Conservation (phyloP, 2,888 invertebrate genomes). For the Steinernema hermaphroditum region DNA sequence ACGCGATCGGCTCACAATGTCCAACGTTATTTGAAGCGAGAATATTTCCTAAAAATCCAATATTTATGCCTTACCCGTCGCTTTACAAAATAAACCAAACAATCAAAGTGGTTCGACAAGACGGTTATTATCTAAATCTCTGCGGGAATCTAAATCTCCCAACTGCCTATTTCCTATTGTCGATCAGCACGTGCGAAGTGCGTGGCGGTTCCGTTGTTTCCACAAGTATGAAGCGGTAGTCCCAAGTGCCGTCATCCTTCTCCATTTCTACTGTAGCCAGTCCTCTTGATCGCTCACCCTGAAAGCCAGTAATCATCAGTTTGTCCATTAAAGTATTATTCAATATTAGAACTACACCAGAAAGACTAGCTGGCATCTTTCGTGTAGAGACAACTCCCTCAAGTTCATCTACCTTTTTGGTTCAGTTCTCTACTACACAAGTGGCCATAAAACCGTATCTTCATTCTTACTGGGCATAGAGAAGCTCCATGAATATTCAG, state of each 20-base stretch:
- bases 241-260: conserved; percentile 54
- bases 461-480: too few relatives aligned
- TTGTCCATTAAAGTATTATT: too few relatives aligned
- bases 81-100: background rate
- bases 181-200: conserved; percentile 56
- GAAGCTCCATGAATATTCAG: background rate
- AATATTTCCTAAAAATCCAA: too few relatives aligned
- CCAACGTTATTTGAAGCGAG: background rate
- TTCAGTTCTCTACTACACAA: too few relatives aligned
- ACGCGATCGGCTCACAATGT: background rate
- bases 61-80: background rate
- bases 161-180: conserved; percentile 56
- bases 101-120: background rate
- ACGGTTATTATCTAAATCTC: background rate
- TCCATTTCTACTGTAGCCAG: conserved; percentile 60
- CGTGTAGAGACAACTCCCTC: too few relatives aligned
- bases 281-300: conserved; percentile 56
- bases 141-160: background rate
- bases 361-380: too few relatives aligned
- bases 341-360: too few relatives aligned
- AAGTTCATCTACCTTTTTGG: too few relatives aligned
- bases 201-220: conserved; percentile 51
- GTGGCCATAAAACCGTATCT: too few relatives aligned
- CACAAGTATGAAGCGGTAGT: conserved; percentile 54
- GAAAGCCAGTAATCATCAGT: conserved; percentile 6